A percentile compares a stretch with the other conserved stretches of the same genome.
Evolutionary conservation across 2,113 vertebrate genomes (phyloP).

Genomic region (Lanius ludovicianus): DNA sequence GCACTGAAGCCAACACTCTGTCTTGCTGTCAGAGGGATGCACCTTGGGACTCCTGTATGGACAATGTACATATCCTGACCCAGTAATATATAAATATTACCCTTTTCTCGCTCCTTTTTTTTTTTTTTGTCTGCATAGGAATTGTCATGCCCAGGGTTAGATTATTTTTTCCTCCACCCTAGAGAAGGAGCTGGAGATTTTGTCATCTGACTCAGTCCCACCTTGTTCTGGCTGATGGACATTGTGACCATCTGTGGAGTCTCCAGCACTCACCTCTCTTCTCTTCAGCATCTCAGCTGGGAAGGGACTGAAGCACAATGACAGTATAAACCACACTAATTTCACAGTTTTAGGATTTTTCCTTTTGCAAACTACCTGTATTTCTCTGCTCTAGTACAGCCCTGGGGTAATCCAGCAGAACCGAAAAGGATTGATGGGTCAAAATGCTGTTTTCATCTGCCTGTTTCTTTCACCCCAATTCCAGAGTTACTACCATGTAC

Average conservation of each 20-base stretch:
- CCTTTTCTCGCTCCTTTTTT: not conserved
- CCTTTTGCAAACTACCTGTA: not conserved
- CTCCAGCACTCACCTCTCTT: not conserved
- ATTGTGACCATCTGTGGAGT: not conserved
- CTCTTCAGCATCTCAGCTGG: not conserved
- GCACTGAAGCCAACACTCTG: not conserved
- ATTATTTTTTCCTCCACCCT: not conserved
- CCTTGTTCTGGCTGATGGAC: not conserved
- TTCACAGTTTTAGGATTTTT: not conserved
- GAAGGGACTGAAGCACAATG: not conserved
- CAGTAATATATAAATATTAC: not conserved
- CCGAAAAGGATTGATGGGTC: not conserved
- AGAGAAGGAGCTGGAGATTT: not conserved
- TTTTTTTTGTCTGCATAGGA: not conserved
- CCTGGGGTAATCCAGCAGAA: not conserved
- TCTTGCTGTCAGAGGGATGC: not conserved
- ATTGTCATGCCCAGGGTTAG: not conserved
- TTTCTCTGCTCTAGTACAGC: not conserved
- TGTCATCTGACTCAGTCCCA: not conserved
- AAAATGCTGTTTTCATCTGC: not conserved
- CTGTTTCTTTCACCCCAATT: not conserved
- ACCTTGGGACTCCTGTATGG: accelerated
- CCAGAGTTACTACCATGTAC: not conserved
- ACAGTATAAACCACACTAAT: not conserved
- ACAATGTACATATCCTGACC: not conserved